Base-by-base conservation (phyloP, 2,888 invertebrate genomes). In the Ecdyonurus torrentis region DNA sequence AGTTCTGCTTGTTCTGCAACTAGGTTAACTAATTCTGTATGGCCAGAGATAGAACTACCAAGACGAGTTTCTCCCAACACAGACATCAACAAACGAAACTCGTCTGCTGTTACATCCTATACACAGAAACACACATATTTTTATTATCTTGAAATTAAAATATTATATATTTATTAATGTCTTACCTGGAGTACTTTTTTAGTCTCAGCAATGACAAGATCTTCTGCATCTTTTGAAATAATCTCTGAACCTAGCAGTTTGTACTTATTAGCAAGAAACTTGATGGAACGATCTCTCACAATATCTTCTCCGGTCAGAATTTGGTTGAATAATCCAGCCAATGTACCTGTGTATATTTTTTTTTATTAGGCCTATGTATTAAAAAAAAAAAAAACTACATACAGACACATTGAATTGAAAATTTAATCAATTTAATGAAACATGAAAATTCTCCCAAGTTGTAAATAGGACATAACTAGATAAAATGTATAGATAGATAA, bases 61-160 rank as follows among this genome's bases (percentile, higher is more conserved):
- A 90, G 79, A 73, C 87, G 85, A 10, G 95, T 87, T 75, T 85
- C 83, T 25, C 86, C 84, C 68, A 97, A 77, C 67, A 94, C 82
- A 59, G 86, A 86, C 87, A 97, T 91, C 64, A 96, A 84, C 66
- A 85, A 82, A 69, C 91, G 86, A 77, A 96, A 95, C 76, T 97
- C 96, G 68, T 91, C 91, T 37, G 91, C 91, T 18, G 88, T 90
- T 25, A 92, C 89, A 79, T 92, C 91, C 85, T 91, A 71, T n/a
- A n/a, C n/a, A n/a, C n/a, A 72, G 68, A 59, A 50, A 60, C 60
- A 5, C 19, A 53, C 23, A 18, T 61, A 68, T 23, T 67, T 63
- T 67, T 15, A 37, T 2, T 15, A 25, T 1, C 23, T 23, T 1
- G 15, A 61, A 20, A 37, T 10, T 15, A 10, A 37, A 59, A 20